phyloP scores from a whole-genome alignment of 23 tunicate genomes.

The Clavelina lepadiformis region DNA sequence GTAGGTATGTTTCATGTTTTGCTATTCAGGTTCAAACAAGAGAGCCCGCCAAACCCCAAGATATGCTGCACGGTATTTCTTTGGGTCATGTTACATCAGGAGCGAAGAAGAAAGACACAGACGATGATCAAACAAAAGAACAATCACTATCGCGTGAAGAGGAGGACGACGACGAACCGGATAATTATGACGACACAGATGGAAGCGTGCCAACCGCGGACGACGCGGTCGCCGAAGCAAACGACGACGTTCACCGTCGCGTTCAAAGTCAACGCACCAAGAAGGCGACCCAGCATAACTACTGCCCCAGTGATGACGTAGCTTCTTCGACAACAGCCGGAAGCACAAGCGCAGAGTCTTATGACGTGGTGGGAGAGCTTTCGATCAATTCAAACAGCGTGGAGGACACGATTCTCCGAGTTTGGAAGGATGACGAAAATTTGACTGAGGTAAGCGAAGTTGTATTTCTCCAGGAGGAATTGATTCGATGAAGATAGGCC shows the following conservation, averaged over 20 bases:
- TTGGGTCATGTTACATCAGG: constrained; percentile 78
- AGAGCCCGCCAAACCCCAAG: constrained; percentile 68
- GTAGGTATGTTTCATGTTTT: too few relatives aligned
- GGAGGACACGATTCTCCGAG: constrained; percentile 66
- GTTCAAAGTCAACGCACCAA: not conserved
- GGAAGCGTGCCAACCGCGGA: constrained; percentile 14
- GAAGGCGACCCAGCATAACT: constrained; percentile 10
- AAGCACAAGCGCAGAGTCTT: constrained; percentile 83
- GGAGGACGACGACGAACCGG: constrained; percentile 19
- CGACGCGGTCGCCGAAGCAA: constrained; percentile 40
- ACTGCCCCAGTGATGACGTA: constrained; percentile 58
- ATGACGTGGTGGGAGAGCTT: constrained; percentile 87
- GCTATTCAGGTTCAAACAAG: constrained; percentile 69
- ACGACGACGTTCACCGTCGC: constrained; percentile 47
- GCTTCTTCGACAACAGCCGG: constrained; percentile 59
- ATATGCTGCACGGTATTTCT: constrained; percentile 75
- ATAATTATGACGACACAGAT: constrained; percentile 10
- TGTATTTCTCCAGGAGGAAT: too few relatives aligned
- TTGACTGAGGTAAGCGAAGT: constrained; percentile 52
- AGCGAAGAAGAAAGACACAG: constrained; percentile 13
- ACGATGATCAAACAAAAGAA: not conserved
- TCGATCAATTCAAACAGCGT: constrained; percentile 88
- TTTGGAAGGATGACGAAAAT: constrained; percentile 68
- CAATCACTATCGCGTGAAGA: not conserved
- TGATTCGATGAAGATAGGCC: too few relatives aligned